Evolutionary conservation across 2,797 vertebrate genomes (phyloP), one percentile per base, ranked within the genome.

Genomic region (Hephaestus fuliginosus): DNA sequence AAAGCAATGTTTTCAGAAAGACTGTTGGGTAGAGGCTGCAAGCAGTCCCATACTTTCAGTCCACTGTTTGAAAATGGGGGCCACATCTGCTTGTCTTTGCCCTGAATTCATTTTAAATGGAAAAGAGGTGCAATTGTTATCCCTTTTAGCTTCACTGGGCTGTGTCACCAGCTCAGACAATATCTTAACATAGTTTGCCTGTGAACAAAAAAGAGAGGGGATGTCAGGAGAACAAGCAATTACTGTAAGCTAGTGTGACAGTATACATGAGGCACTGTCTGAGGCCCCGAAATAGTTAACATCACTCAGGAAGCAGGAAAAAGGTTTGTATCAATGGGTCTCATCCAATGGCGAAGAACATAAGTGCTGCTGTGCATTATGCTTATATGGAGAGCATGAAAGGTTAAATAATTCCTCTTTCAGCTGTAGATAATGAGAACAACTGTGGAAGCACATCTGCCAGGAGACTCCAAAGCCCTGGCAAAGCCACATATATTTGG

Each of bases 101-200:
- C 86, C 57, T 22, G 68, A 84, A 93, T 83, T 83, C 61, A 86
- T 90, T 90, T 88, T 92, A 86, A 82, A 94, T 90, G 74, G 76
- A 75, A 90, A 87, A 87, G 70, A 71, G 85, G 76, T 88, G 83
- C 53, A 53, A 87, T 76, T 81, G 64, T 84, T 89, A 72, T 81
- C 83, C 72, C 69, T 76, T 85, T 76, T 41, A 60, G 86, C 69
- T 80, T 84, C 76, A 83, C 43, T 82, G 87, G 83, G 86, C 83
- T 82, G 81, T 86, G 75, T 84, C 87, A 82, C 65, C 46, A 70
- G 84, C 85, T 83, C 84, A 68, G 57, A 64, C 70, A 71, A 56
- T 74, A 33, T 78, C 74, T 73, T 73, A 81, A 49, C 22, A 79
- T 66, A 46, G 88, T 78, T 86, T 70, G 75, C 43, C 63, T 70